A percentile compares a stretch with the other conserved stretches of the same genome.
phyloP scores from a whole-genome alignment of 1,140 invertebrate species.

The Zaprionus davidi region DNA sequence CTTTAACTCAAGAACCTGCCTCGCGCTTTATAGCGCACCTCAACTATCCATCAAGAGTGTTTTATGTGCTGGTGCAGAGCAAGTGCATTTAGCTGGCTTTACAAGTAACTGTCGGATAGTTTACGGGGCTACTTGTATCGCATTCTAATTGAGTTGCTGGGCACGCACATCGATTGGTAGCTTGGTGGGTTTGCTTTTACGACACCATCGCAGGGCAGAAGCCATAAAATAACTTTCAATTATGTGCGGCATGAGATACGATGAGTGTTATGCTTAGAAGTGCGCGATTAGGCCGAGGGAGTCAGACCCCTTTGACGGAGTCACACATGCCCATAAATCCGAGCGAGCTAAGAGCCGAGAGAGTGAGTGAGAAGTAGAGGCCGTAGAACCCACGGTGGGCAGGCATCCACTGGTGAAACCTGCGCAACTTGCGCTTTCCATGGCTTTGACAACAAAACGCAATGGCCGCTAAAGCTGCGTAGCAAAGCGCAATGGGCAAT shows the following conservation, averaged over 20 bases:
- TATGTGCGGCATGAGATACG: constrained; percentile 57
- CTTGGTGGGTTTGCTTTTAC: constrained; percentile 59
- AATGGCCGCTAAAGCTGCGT: constrained; percentile 61
- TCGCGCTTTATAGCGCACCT: background rate
- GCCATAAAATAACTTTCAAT: constrained; percentile 82
- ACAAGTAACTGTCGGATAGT: constrained; percentile 23
- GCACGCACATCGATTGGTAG: constrained; percentile 59
- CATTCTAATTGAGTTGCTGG: constrained; percentile 69
- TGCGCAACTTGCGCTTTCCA: constrained; percentile 77
- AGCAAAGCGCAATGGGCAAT: constrained; percentile 47
- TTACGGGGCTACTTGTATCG: constrained; percentile 20
- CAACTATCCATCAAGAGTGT: background rate
- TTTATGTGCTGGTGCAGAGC: background rate
- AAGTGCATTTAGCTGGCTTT: constrained; percentile 24
- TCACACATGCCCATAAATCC: constrained; percentile 62
- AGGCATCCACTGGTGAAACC: constrained; percentile 57
- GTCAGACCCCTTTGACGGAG: constrained; percentile 1
- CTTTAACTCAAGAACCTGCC: background rate
- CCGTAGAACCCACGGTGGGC: constrained; percentile 24
- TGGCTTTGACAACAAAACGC: constrained; percentile 63
- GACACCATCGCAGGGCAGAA: constrained; percentile 49
- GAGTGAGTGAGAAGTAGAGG: constrained; percentile 28
- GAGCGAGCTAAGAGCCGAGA: background rate
- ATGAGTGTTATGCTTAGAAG: constrained; percentile 52
- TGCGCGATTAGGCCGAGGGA: constrained; percentile 37